These are phyloP conservation scores for Cyclophora punctaria DNA, from an alignment of 2,888 invertebrate species.

Conservation along the genomic window DNA sequence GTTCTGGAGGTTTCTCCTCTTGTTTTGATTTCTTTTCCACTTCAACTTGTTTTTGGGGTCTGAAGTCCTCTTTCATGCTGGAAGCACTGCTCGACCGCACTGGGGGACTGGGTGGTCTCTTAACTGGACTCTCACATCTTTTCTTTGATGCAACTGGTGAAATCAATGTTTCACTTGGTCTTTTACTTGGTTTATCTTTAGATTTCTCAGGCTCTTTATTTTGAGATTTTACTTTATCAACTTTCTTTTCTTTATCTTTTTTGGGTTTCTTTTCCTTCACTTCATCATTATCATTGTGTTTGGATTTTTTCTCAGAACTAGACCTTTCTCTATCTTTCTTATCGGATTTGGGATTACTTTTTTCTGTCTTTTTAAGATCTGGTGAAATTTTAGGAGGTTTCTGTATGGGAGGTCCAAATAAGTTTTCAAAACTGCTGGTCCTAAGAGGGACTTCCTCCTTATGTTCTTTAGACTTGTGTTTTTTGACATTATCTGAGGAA, in stretches of 20 bases:
- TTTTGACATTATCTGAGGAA: constrained; percentile 74
- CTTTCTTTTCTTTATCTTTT: constrained; percentile 68
- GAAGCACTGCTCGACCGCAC: constrained; percentile 58
- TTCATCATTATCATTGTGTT: constrained; percentile 63
- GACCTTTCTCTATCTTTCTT: constrained; percentile 75
- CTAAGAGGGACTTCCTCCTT: constrained; percentile 74
- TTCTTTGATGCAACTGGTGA: constrained; percentile 61
- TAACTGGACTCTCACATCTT: constrained; percentile 48
- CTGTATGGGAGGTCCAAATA: constrained; percentile 89
- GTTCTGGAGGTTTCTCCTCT: constrained; percentile 71
- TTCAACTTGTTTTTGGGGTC: constrained; percentile 48
- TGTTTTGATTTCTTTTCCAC: constrained; percentile 54
- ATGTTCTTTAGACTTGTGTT: constrained; percentile 75
- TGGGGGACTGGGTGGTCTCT: constrained; percentile 49
- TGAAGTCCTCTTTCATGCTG: constrained; percentile 63
- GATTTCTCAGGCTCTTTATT: constrained; percentile 74
- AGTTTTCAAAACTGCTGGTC: constrained; percentile 81
- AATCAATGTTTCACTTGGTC: constrained; percentile 54
- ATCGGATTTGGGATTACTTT: constrained; percentile 53
- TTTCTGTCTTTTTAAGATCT: constrained; percentile 75
- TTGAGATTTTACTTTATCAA: constrained; percentile 67
- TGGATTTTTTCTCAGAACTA: constrained; percentile 62
- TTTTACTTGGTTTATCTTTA: constrained; percentile 73
- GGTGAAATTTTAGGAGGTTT: constrained; percentile 83
- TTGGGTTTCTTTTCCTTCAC: constrained; percentile 65